phyloP scores from a whole-genome alignment of 2,113 vertebrate species.

The Petromus typicus region DNA sequence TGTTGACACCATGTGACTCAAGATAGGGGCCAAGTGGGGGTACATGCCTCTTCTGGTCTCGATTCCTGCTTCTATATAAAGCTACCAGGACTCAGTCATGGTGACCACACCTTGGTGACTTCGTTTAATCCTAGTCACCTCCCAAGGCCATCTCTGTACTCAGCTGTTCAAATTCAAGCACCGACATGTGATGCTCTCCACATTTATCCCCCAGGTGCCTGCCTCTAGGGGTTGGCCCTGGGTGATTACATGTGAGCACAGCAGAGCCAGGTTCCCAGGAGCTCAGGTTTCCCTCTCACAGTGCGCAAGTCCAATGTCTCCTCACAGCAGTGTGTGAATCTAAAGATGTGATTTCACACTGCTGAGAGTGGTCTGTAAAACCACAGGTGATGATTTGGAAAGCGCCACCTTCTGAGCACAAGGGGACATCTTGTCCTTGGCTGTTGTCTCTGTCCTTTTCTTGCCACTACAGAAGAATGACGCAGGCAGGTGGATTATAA shows the following conservation, averaged over 20 bases:
- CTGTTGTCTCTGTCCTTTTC: background rate
- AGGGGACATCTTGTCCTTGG: background rate
- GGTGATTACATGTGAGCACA: background rate
- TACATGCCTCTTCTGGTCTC: background rate
- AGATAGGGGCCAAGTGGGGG: too few species aligned
- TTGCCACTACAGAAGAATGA: background rate
- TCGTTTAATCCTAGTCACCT: background rate
- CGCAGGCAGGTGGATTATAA: too few species aligned
- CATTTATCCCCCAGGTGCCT: accelerated
- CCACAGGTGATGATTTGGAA: background rate
- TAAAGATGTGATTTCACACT: background rate
- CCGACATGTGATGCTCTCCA: accelerated
- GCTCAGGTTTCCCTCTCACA: background rate
- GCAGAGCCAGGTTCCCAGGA: background rate
- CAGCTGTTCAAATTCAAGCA: background rate
- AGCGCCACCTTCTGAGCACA: background rate
- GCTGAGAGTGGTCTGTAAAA: too few species aligned
- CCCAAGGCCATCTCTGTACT: background rate
- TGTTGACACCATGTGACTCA: background rate
- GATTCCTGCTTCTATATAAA: background rate
- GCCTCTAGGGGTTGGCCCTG: background rate
- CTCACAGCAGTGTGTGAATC: background rate
- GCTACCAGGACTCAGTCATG: background rate
- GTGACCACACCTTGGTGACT: too few species aligned
- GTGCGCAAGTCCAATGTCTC: too few species aligned